These are phyloP conservation scores for Strigamia crassipes DNA, from an alignment of 2,888 invertebrate genomes.

Conservation along the genomic window DNA sequence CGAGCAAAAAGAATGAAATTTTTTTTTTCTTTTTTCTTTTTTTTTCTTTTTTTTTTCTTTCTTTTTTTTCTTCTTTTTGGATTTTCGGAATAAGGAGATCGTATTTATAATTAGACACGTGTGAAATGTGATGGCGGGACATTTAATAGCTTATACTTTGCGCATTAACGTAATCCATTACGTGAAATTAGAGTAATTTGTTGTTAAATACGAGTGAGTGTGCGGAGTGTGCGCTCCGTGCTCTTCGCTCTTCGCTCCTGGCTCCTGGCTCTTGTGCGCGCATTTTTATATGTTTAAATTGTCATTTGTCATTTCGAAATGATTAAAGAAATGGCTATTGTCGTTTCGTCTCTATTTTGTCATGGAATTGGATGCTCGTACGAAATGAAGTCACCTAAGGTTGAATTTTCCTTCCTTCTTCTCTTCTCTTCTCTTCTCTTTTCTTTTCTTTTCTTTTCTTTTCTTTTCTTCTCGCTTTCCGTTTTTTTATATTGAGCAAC, in stretches of 20 bases:
- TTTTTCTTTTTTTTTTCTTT: background rate
- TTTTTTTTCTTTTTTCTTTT: background rate
- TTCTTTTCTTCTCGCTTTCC: no score
- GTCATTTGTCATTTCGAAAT: background rate
- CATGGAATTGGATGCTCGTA: conserved; percentile 13
- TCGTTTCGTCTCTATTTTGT: background rate
- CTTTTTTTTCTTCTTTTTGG: background rate
- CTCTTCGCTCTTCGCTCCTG: no score
- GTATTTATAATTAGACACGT: conserved; percentile 7
- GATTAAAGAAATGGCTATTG: conserved; percentile 23
- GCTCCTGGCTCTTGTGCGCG: background rate
- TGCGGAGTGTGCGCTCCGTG: background rate
- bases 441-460: no score
- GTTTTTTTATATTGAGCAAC: background rate
- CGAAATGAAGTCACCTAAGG: background rate
- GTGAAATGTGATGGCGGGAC: background rate
- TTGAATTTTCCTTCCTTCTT: background rate
- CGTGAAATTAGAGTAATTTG: conserved; percentile 20
- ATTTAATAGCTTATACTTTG: conserved; percentile 26
- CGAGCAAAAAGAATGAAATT: conserved; percentile 15
- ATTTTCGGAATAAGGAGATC: background rate
- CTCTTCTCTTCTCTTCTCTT: background rate
- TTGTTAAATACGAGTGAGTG: background rate
- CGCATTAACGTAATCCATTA: conserved; percentile 28
- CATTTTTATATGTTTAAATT: background rate